Conservation (phyloP, 2,797 vertebrate genomes). For the Hydrocynus forskahlii region DNA sequence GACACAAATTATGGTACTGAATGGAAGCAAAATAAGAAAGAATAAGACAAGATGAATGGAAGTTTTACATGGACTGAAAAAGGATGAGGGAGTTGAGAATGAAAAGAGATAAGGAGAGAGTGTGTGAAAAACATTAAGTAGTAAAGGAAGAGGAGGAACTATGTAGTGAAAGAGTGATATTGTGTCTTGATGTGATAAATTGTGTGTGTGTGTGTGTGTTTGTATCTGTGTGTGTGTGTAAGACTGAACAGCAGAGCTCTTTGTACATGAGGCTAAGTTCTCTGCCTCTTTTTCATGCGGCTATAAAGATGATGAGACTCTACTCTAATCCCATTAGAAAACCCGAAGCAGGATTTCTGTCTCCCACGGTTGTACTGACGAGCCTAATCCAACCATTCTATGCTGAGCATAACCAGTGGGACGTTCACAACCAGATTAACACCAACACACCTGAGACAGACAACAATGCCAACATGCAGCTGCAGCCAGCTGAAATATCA, state of each 20-base stretch:
- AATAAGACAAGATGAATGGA: neutral
- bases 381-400: conserved; percentile 36
- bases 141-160: neutral
- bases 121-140: conserved; percentile 7
- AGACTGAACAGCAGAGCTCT: neutral
- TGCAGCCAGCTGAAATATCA: neutral
- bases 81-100: neutral
- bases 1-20: neutral
- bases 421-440: conserved; percentile 28
- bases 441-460: conserved; percentile 22
- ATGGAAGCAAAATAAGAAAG: neutral
- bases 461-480: conserved; percentile 15
- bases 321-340: conserved; percentile 51
- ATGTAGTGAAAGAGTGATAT: neutral
- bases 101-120: neutral
- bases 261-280: neutral
- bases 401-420: conserved; percentile 25
- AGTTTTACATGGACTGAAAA: conserved; percentile 15
- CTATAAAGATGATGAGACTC: conserved; percentile 39
- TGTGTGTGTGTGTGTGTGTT: no score
- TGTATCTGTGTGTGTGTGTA: no score
- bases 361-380: conserved; percentile 23
- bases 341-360: conserved; percentile 37
- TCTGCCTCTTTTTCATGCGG: neutral
- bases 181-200: neutral